Conservation (phyloP, 2,888 invertebrate genomes). For the Sinopyrophorus schimmeli region DNA sequence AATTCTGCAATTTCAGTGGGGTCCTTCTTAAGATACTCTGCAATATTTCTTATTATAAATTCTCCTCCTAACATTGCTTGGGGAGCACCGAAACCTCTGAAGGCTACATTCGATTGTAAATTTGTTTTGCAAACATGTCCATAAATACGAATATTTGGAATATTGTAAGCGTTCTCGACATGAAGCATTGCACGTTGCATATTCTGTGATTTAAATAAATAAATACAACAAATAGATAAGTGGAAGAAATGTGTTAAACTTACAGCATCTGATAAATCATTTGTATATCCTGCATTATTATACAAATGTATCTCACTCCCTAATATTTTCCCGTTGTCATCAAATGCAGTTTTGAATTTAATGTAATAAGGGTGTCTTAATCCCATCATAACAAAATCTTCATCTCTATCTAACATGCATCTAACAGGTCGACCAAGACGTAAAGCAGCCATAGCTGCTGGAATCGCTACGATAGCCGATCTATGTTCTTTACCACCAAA, state of each 20-base stretch:
- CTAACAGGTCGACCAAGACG: constrained; percentile 79
- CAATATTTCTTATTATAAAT: constrained; percentile 76
- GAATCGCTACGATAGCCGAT: constrained; percentile 66
- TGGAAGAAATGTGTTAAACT: background rate
- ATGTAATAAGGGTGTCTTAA: constrained; percentile 86
- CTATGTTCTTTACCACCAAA: constrained; percentile 95
- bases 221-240: background rate
- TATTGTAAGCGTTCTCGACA: constrained; percentile 80
- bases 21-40: constrained; percentile 68
- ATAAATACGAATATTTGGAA: constrained; percentile 71
- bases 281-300: constrained; percentile 23
- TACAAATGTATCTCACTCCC: constrained; percentile 76
- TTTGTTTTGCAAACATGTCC: constrained; percentile 86
- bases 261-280: constrained; percentile 12
- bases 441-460: constrained; percentile 80
- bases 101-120: constrained; percentile 89
- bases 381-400: constrained; percentile 91
- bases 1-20: constrained; percentile 66
- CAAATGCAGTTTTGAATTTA: constrained; percentile 83
- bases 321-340: constrained; percentile 72
- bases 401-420: constrained; percentile 88
- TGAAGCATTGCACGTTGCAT: constrained; percentile 83
- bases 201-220: constrained; percentile 45
- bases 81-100: constrained; percentile 89
- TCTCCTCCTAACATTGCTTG: constrained; percentile 89